phyloP scores from a whole-genome alignment of 2,888 invertebrate species.

The Heteromyza rotundicornis region DNA sequence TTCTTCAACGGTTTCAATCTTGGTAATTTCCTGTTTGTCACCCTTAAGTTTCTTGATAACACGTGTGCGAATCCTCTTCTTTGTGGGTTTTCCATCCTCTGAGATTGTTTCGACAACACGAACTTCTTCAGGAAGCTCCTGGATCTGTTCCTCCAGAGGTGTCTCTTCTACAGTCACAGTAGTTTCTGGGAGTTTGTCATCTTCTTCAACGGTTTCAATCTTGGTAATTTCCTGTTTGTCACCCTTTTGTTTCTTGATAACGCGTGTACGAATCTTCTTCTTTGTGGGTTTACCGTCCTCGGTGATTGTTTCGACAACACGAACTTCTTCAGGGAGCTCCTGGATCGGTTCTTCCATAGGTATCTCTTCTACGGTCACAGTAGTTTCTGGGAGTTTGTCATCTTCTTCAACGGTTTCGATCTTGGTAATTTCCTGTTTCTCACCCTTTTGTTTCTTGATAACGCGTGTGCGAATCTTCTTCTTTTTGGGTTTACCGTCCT shows the following conservation, averaged over 20 bases:
- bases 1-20: slow-evolving; percentile 22
- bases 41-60: slow-evolving; percentile 23
- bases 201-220: slow-evolving; percentile 22
- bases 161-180: slow-evolving; percentile 20
- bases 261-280: slow-evolving; percentile 17
- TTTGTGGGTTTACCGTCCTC: slow-evolving; percentile 20
- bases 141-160: slow-evolving; percentile 11
- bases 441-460: slow-evolving; percentile 21
- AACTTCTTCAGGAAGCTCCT: slow-evolving; percentile 20
- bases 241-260: slow-evolving; percentile 22
- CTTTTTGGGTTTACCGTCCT: slow-evolving; percentile 20
- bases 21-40: slow-evolving; percentile 20
- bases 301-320: slow-evolving; percentile 16
- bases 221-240: slow-evolving; percentile 23
- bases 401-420: slow-evolving; percentile 22
- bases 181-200: slow-evolving; percentile 15
- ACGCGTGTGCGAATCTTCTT: slow-evolving; percentile 21
- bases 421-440: slow-evolving; percentile 21
- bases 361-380: slow-evolving; percentile 17
- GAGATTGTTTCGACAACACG: slow-evolving; percentile 20
- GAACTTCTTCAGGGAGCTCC: slow-evolving; percentile 19
- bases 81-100: slow-evolving; percentile 19
- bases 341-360: slow-evolving; percentile 13
- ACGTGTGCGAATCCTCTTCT: slow-evolving; percentile 20
- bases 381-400: slow-evolving; percentile 18